Percentiles rank a stretch among this genome's conserved stretches.
These are phyloP conservation scores for Anser brachyrhynchus DNA, from an alignment of 2,113 vertebrate species.

Conservation along the genomic window DNA sequence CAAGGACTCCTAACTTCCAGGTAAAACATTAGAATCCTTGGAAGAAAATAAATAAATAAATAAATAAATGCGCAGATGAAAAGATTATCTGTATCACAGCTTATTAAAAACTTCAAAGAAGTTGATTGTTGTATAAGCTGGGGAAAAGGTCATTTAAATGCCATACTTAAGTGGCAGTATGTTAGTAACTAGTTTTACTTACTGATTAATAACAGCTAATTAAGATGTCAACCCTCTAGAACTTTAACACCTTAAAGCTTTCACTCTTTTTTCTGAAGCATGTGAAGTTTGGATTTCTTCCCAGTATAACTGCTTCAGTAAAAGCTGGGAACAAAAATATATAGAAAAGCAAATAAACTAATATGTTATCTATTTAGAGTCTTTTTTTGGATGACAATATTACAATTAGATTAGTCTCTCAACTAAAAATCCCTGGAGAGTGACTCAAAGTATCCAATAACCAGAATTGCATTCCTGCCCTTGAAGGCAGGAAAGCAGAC, in stretches of 20 bases:
- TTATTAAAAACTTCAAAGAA: background rate
- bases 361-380: background rate
- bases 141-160: background rate
- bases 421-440: background rate
- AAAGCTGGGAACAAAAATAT: background rate
- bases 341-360: background rate
- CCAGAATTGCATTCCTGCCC: background rate
- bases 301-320: background rate
- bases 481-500: background rate
- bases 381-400: background rate
- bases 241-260: background rate
- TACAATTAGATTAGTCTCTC: background rate
- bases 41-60: background rate
- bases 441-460: background rate
- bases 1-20: background rate
- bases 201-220: background rate
- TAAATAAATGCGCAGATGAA: background rate
- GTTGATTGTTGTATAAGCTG: background rate
- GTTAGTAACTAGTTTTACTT: background rate
- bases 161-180: background rate
- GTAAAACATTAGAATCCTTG: background rate
- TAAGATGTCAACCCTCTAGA: background rate
- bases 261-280: background rate
- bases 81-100: background rate
- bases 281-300: background rate